Percentiles rank a stretch among this genome's conserved stretches.
Evolutionary conservation across 2,113 vertebrate genomes (phyloP).

Genomic region (Orthonyx spaldingii): DNA sequence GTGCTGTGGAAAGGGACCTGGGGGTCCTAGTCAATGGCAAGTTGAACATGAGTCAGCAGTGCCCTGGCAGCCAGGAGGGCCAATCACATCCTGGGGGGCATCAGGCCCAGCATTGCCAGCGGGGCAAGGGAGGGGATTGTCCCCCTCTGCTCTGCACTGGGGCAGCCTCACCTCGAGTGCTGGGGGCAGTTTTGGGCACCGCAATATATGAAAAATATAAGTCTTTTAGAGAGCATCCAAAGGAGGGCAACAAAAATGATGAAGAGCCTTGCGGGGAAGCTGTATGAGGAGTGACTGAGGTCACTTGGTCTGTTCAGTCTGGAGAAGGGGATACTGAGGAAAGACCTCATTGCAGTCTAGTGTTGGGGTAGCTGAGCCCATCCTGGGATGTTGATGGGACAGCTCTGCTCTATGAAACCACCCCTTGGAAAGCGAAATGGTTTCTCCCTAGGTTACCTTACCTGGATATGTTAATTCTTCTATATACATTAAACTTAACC

Average conservation of each 20-base stretch:
- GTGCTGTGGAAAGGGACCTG: fast-evolving
- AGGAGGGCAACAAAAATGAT: background rate
- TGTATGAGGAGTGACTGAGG: background rate
- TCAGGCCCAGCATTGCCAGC: fast-evolving
- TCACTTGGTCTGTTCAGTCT: background rate
- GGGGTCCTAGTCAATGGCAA: fast-evolving
- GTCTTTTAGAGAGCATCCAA: background rate
- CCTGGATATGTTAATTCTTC: too few species aligned
- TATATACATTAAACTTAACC: too few species aligned
- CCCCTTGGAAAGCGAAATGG: too few species aligned
- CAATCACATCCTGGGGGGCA: fast-evolving
- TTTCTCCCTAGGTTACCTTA: too few species aligned
- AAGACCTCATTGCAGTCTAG: background rate
- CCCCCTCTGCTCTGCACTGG: background rate
- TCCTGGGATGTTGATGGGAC: too few species aligned
- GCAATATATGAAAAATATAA: background rate
- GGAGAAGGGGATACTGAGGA: background rate
- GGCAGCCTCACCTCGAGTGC: fast-evolving
- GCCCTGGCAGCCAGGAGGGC: background rate
- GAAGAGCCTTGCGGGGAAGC: background rate
- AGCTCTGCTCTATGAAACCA: too few species aligned
- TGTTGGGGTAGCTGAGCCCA: too few species aligned
- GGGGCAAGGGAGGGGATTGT: background rate
- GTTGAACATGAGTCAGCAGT: fast-evolving
- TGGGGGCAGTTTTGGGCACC: background rate